Base-by-base conservation (phyloP, 2,797 vertebrate genomes). In the Glossophaga mutica region DNA sequence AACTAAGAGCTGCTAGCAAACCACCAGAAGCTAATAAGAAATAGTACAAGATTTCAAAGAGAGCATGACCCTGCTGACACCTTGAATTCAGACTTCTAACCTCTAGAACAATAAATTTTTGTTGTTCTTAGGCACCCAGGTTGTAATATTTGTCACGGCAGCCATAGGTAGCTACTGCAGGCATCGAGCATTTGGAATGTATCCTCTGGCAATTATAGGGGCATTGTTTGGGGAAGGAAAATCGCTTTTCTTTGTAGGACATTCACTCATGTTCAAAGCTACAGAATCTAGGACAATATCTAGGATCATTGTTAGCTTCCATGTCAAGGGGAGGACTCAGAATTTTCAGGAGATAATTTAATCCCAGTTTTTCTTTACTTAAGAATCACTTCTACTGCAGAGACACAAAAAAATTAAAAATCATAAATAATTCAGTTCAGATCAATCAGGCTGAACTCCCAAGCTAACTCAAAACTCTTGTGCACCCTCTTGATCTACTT, bases 341-440 rank as follows among this genome's bases (percentile, higher is more conserved):
- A 42, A n/a, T 76, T 76, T 86, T 91, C 34, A 94, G 21, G 32
- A 97, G 57, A 67, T 57, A 52, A 92, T 14, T 83, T 90, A 71
- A 62, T 42, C 9, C 59, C 77, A 21, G 10, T 62, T 91, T 81
- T 52, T 26, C 34, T 91, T 88, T 68, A 44, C 4, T 59, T 88
- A 44, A 84, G 32, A 94, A 77, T 76, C 10, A 19, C 10, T 87
- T 82, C 5, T 21, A 29, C 0, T 34, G 11, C 24, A 81, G 65
- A 46, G 9, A 21, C 46, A 77, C 46, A 26, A 74, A 48, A 50
- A 50, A 48, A 52, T 10, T 24, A 42, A 82, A 46, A n/a, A 65
- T 14, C 6, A 50, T 86, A 73, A 73, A 89, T 76, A 48, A 46
- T 73, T 82, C 42, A 84, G n/a, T 73, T 89, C 77, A 89, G 1